Evolutionary conservation across 2,113 vertebrate species (phyloP).

Genomic region (Hydrochoerus hydrochaeris): DNA sequence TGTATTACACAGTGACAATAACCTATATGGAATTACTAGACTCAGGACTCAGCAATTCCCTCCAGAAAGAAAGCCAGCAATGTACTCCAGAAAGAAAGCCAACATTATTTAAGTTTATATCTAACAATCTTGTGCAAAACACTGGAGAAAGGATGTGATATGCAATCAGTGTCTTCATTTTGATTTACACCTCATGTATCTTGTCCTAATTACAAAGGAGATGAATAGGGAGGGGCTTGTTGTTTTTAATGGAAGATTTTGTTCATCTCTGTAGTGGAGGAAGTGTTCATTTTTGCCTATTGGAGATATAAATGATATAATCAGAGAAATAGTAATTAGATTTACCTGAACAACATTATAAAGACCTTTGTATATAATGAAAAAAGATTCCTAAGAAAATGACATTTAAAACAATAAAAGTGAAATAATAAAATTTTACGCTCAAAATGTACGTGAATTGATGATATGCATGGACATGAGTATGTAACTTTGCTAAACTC

Average conservation of each 20-base stretch:
- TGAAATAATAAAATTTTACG: not conserved
- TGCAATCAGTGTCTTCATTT: rapidly evolving
- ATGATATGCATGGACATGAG: not conserved
- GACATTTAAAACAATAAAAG: not conserved
- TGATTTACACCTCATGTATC: rapidly evolving
- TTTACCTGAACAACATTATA: not conserved
- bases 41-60: not conserved
- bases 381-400: not conserved
- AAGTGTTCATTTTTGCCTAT: not conserved
- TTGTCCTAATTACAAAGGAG: rapidly evolving
- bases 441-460: not conserved
- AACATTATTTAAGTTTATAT: not conserved
- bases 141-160: not conserved
- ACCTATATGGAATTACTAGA: not conserved
- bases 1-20: not conserved
- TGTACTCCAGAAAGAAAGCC: not conserved
- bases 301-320: not conserved
- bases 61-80: not conserved
- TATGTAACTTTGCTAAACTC: not conserved
- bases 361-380: not conserved
- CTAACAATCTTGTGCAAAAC: not conserved
- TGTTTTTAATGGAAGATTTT: not conserved
- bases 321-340: not conserved
- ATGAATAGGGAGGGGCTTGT: not conserved
- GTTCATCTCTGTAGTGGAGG: not conserved